phyloP scores from a whole-genome alignment of 2,888 invertebrate genomes.

The Ormyrus thymus region DNA sequence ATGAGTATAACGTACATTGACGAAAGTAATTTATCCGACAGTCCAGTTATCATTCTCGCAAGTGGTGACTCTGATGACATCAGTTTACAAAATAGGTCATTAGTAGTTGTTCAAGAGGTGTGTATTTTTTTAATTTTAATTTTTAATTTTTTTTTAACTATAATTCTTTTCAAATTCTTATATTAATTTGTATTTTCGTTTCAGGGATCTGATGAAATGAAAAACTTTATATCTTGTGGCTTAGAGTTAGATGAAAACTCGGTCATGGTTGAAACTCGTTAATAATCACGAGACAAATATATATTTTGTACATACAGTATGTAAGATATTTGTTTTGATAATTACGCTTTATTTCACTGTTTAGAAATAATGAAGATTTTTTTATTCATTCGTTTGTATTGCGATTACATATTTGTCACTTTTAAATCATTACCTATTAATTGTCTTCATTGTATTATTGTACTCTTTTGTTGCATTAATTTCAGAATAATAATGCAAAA shows the following conservation, averaged over 20 bases:
- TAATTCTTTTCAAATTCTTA: not conserved
- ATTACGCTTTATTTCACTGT: too few relatives aligned
- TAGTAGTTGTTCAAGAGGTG: slow-evolving; percentile 60
- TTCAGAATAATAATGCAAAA: too few relatives aligned
- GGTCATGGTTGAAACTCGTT: slow-evolving; percentile 26
- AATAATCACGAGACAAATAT: too few relatives aligned
- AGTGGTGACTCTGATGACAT: slow-evolving; percentile 68
- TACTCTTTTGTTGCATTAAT: too few relatives aligned
- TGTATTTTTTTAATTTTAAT: slow-evolving; percentile 24
- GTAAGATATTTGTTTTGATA: slow-evolving; percentile 23
- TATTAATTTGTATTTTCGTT: slow-evolving; percentile 35
- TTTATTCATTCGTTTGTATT: too few relatives aligned
- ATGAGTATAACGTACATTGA: slow-evolving; percentile 73
- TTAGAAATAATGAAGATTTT: too few relatives aligned
- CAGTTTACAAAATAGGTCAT: slow-evolving; percentile 68
- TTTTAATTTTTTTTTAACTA: slow-evolving; percentile 1
- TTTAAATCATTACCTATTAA: too few relatives aligned
- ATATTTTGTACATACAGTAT: slow-evolving; percentile 41
- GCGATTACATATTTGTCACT: too few relatives aligned
- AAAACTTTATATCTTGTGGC: slow-evolving; percentile 66
- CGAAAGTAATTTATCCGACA: slow-evolving; percentile 69
- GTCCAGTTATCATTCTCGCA: slow-evolving; percentile 73
- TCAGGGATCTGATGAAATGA: slow-evolving; percentile 63
- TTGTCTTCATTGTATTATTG: too few relatives aligned
- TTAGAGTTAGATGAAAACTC: slow-evolving; percentile 65